Evolutionary conservation across 2,888 invertebrate species (phyloP), one percentile per base, ranked within the genome.

Genomic region (Loripinus fragilis): DNA sequence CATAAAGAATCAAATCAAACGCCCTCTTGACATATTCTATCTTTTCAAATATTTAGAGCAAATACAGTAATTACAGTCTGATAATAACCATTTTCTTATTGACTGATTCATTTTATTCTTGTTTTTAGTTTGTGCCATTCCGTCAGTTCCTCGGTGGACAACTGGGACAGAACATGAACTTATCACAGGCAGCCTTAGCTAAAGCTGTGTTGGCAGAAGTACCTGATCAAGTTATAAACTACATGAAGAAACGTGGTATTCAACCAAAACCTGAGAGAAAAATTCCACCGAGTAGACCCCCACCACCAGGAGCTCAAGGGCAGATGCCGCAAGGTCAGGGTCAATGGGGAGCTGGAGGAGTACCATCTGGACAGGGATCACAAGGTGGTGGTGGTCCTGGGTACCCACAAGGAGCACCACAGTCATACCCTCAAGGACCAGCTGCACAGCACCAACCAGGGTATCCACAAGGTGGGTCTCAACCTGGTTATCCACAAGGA

Each of bases 181-280:
- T 87, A n/a, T 81, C 85, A 15, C 90, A 93, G 78, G 92, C 92
- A 28, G 90, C 91, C 48, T 90, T 95, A 75, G 95, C 95, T 41
- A 94, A 94, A 88, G 95, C 95, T 84, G 95, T 95, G 42, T 90
- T 93, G 77, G 91, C 90, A 42, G 90, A 92, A 77, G 85, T 92
- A 35, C 91, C 91, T 7, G 90, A 92, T 38, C 95, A 95, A 87
- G 90, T 95, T 35, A 91, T 94, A 30, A 91, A 93, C 0, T 95
- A 93, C 86, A 95, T 95, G 95, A 94, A 93, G 83, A 87, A 86
- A 35, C 76, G 85, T 7, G 86, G 87, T 3, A 86, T 92, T 38
- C 80, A 85, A 65, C 92, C 93, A 23, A 86, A 86, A 55, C 77
- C 83, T 15, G 79, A 73, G n/a, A 71, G 78, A 52, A 17, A 67